Conservation (phyloP, 1,140 invertebrate genomes). For the Scaptomyza pallida region DNA sequence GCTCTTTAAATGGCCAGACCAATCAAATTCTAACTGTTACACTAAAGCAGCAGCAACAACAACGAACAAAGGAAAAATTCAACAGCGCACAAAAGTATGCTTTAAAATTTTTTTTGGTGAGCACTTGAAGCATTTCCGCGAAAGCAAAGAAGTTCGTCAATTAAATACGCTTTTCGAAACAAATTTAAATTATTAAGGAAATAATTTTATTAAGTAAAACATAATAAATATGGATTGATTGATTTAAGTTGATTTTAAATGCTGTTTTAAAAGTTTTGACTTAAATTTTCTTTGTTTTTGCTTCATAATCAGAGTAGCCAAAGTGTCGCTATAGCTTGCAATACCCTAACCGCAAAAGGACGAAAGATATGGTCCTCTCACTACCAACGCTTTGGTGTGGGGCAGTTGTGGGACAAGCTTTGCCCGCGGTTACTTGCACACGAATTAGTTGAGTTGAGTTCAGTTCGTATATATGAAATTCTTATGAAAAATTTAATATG, state of each 20-base stretch:
- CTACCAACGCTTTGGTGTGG: too few relatives aligned
- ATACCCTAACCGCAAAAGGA: slow-evolving; percentile 9
- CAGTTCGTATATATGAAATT: slow-evolving; percentile 60
- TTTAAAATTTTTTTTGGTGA: slow-evolving; percentile 57
- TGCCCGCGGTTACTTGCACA: slow-evolving; percentile 35
- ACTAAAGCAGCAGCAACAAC: slow-evolving; percentile 46
- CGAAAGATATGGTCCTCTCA: slow-evolving; percentile 4
- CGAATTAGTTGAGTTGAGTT: slow-evolving; percentile 45
- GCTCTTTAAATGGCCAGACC: slow-evolving; percentile 55
- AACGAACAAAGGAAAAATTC: slow-evolving; percentile 2
- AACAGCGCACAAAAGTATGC: slow-evolving; percentile 52
- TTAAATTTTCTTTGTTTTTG: too few relatives aligned
- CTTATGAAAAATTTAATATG: slow-evolving; percentile 47
- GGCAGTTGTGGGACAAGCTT: background rate
- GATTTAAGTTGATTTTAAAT: too few relatives aligned
- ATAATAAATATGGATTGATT: background rate
- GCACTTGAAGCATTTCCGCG: background rate
- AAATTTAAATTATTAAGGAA: background rate
- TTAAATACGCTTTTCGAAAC: slow-evolving; percentile 1
- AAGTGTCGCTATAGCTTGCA: background rate
- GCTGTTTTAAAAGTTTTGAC: too few relatives aligned
- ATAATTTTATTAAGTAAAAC: background rate
- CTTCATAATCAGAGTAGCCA: background rate
- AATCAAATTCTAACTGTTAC: slow-evolving; percentile 68
- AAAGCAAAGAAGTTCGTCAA: background rate